Evolutionary conservation across 2,888 invertebrate genomes (phyloP), one percentile per base, ranked within the genome.

Genomic region (Euclidia mi): DNA sequence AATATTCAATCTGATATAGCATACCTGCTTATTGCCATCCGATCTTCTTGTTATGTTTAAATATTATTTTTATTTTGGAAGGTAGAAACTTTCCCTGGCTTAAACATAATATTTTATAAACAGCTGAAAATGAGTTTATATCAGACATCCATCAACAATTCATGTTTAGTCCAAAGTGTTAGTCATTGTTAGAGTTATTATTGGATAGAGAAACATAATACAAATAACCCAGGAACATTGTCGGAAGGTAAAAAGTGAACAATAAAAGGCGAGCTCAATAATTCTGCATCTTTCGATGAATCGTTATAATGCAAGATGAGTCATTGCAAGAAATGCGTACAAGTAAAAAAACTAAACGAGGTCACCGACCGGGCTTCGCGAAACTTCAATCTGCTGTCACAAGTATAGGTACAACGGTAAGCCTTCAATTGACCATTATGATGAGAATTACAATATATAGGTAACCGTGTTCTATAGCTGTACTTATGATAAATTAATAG

Each of bases 241-340:
- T 29, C 7, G 35, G 11, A 20, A 6, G 42, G 14, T 15, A 40
- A 35, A 50, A 32, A 53, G 48, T 53, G 47, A 65, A 61, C 66
- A 74, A 75, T 56, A 76, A n/a, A n/a, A 60, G 12, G 37, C 41
- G 44, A 41, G 20, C 49, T 55, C 61, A 68, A 71, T 60, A 17
- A 70, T 12, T 18, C 45, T 35, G 56, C 45, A 31, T 51, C 45
- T 59, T 50, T 56, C 58, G 46, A 60, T 55, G 70, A 67, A 74
- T 73, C 35, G 72, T 51, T 63, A n/a, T n/a, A 69, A 72, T 71
- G 67, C 61, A 60, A 57, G 69, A 80, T 83, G 84, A 84, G 67
- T 84, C 82, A 83, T 64, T 55, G 48, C 46, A 59, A 56, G 58
- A 56, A 68, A 66, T 56, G 47, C 61, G 53, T 65, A 56, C 62